These are phyloP conservation scores for Stylophora pistillata DNA, from an alignment of 64 coral and sea anemone species.

Conservation along the genomic window DNA sequence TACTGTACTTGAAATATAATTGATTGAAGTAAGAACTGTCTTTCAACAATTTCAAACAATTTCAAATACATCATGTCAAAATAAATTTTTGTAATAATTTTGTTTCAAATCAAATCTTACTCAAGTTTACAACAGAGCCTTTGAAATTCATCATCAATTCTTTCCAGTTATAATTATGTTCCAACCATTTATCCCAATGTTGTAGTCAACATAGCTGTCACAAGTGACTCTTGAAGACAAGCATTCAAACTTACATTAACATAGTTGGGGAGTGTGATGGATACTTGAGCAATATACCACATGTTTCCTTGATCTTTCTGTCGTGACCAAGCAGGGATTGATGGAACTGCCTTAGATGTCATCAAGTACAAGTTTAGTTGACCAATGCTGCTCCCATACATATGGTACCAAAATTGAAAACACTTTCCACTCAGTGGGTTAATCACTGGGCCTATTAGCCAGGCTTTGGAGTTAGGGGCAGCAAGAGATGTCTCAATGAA, in stretches of 20 bases:
- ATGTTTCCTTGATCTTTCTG: conserved; percentile 73
- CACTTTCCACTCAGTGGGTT: conserved; percentile 76
- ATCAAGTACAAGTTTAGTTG: conserved; percentile 81
- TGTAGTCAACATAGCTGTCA: too few species aligned
- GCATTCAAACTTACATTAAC: neutral
- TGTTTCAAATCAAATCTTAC: too few species aligned
- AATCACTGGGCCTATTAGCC: conserved; percentile 60
- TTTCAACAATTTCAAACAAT: too few species aligned
- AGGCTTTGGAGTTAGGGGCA: conserved; percentile 52
- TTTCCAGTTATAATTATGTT: too few species aligned
- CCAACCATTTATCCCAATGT: too few species aligned
- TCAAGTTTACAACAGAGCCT: too few species aligned
- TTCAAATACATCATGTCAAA: too few species aligned
- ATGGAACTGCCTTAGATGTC: conserved; percentile 54
- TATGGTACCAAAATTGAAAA: conserved; percentile 96
- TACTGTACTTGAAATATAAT: too few species aligned
- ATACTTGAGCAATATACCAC: conserved; percentile 86
- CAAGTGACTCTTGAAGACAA: too few species aligned
- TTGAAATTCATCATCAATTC: too few species aligned
- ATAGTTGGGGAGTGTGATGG: conserved; percentile 44
- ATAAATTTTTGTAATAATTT: too few species aligned
- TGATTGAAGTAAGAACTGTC: too few species aligned
- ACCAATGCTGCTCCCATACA: conserved; percentile 93
- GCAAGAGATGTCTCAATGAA: conserved; percentile 66
- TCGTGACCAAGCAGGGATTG: conserved; percentile 66